phyloP scores from a whole-genome alignment of 2,888 invertebrate species.

The Cryptophagus acutangulus region DNA sequence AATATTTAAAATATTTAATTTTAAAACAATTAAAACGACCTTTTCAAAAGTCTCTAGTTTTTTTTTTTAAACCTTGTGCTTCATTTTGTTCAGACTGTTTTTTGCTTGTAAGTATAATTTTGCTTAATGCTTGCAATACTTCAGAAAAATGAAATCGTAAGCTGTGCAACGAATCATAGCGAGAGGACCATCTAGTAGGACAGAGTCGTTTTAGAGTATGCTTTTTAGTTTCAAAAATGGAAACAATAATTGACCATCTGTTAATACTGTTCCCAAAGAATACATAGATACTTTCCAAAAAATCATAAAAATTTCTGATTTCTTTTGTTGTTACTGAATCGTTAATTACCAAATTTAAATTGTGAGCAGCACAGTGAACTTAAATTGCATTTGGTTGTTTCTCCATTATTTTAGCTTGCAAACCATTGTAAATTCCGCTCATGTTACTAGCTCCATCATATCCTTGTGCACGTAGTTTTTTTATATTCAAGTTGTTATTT shows the following conservation, averaged over 20 bases:
- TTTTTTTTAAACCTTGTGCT: background rate
- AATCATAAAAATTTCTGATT: background rate
- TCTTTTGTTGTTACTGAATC: background rate
- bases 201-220: conserved; percentile 4
- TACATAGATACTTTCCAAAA: background rate
- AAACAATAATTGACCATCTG: background rate
- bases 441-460: background rate
- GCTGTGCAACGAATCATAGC: conserved; percentile 4
- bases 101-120: background rate
- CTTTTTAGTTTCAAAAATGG: background rate
- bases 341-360: background rate
- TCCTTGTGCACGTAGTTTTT: background rate
- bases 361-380: background rate
- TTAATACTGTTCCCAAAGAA: background rate
- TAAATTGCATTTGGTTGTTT: background rate
- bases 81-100: background rate
- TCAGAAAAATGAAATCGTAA: background rate
- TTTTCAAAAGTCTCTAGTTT: background rate
- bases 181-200: conserved; percentile 3
- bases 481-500: background rate
- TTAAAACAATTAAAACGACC: background rate
- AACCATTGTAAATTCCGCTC: too few species aligned
- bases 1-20: background rate
- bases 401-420: background rate
- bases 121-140: background rate